A percentile compares a stretch with the other conserved stretches of the same genome.
phyloP scores from a whole-genome alignment of 2,113 vertebrate species.

The Paedocypris sp. region DNA sequence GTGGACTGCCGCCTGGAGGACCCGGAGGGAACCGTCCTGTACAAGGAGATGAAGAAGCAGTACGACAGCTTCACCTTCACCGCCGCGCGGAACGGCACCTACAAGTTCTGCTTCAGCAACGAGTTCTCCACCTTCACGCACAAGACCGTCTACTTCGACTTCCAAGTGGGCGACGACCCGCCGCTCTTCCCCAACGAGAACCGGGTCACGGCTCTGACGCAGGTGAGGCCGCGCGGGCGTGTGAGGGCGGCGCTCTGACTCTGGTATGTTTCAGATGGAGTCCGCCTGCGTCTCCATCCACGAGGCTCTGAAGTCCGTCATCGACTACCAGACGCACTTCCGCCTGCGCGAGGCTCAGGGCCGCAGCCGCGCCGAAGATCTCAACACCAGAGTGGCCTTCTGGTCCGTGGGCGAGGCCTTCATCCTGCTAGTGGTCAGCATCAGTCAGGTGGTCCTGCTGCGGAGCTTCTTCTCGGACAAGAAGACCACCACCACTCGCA shows the following conservation, averaged over 20 bases:
- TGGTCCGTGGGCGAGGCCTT: constrained; percentile 96
- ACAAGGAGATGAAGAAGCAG: constrained; percentile 98
- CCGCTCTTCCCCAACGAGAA: constrained; percentile 96
- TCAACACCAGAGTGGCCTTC: constrained; percentile 92
- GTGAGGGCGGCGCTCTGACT: background rate
- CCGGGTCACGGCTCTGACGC: constrained; percentile 88
- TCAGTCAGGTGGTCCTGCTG: constrained; percentile 93
- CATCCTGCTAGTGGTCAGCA: constrained; percentile 92
- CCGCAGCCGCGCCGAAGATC: constrained; percentile 91
- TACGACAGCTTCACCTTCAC: constrained; percentile 97
- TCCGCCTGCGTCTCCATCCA: constrained; percentile 97
- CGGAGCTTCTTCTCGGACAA: constrained; percentile 98
- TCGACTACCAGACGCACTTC: constrained; percentile 96
- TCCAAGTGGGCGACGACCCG: constrained; percentile 94
- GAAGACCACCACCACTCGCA: constrained; percentile 90
- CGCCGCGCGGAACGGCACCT: constrained; percentile 83
- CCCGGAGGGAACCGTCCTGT: constrained; percentile 77
- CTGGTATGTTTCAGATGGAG: constrained; percentile 73
- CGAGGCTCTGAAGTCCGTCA: constrained; percentile 91
- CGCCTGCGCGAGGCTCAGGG: constrained; percentile 90
- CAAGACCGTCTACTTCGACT: constrained; percentile 97
- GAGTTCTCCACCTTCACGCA: constrained; percentile 98
- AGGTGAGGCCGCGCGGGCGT: constrained; percentile 59
- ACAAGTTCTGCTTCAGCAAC: constrained; percentile 97
- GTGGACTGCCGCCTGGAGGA: constrained; percentile 94